These are phyloP conservation scores for Machimus rusticus DNA, from an alignment of 2,888 invertebrate species.

Conservation along the genomic window DNA sequence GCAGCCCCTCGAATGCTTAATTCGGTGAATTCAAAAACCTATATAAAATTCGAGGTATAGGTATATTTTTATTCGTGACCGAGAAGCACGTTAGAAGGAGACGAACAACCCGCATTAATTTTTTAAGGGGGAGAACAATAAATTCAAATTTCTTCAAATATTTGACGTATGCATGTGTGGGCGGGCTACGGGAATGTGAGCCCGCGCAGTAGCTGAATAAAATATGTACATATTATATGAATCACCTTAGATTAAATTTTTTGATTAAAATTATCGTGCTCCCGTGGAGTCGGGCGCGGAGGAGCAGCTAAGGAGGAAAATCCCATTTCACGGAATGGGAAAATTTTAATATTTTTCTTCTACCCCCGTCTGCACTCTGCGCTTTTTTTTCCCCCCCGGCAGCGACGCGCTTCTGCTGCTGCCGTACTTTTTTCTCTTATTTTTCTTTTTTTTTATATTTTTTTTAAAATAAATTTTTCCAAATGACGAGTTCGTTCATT, in stretches of 20 bases:
- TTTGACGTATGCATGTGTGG: slow-evolving; percentile 8
- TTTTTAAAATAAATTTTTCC: slow-evolving; percentile 42
- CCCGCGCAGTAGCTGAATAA: background rate
- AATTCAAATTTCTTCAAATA: slow-evolving; percentile 31
- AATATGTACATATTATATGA: slow-evolving; percentile 33
- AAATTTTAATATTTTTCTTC: slow-evolving; percentile 33
- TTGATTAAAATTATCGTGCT: slow-evolving; percentile 33
- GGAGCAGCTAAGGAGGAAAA: slow-evolving; percentile 21
- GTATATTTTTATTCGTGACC: background rate
- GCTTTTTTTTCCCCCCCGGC: background rate
- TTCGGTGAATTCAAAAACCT: background rate
- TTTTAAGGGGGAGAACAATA: slow-evolving; percentile 11
- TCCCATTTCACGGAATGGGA: slow-evolving; percentile 15
- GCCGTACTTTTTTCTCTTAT: background rate
- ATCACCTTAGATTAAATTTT: slow-evolving; percentile 33
- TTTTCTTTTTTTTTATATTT: background rate
- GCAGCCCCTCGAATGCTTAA: background rate
- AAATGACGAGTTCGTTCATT: slow-evolving; percentile 42
- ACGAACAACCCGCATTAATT: background rate
- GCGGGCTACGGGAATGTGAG: background rate
- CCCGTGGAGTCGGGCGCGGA: background rate
- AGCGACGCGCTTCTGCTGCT: background rate
- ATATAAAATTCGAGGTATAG: background rate
- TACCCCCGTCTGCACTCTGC: slow-evolving; percentile 14
- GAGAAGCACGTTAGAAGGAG: background rate